phyloP scores from a whole-genome alignment of 1,140 invertebrate species.

The Eufriesea mexicana region DNA sequence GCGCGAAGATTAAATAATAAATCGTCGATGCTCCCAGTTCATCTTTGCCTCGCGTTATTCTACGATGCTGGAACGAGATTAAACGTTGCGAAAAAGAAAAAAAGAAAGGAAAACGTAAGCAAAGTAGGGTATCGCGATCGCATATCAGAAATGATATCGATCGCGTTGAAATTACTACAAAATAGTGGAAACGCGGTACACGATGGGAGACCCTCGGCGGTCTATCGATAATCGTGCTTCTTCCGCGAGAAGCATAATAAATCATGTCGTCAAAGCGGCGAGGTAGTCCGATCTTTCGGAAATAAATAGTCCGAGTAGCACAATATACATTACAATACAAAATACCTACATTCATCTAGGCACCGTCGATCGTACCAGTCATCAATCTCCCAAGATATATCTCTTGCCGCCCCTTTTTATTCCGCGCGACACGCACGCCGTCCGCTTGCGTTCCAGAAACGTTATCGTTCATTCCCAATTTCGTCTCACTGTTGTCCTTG shows the following conservation, averaged over 20 bases:
- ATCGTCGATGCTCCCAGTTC: no score
- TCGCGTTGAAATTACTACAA: not conserved
- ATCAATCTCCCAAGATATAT: conserved; percentile 31
- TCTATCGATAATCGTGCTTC: not conserved
- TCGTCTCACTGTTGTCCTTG: conserved; percentile 48
- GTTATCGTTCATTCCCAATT: conserved; percentile 42
- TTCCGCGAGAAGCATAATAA: conserved; percentile 1
- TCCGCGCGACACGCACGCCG: conserved; percentile 11
- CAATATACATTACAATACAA: conserved; percentile 45
- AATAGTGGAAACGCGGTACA: not conserved
- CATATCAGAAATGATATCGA: not conserved
- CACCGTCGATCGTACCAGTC: conserved; percentile 31
- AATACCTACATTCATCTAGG: conserved; percentile 32
- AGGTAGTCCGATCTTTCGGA: not conserved
- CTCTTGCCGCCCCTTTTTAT: conserved; percentile 34
- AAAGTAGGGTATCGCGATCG: no score
- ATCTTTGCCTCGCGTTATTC: no score
- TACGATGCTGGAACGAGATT: no score
- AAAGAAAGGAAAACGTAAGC: not conserved
- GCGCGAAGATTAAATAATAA: no score
- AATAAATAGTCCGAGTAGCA: conserved; percentile 19
- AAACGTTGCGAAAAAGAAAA: no score
- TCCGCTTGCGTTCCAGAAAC: not conserved
- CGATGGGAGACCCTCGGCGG: not conserved
- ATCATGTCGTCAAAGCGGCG: conserved; percentile 13